Evolutionary conservation across 2,888 invertebrate genomes (phyloP).

Genomic region (Pseudanteris insignis): DNA sequence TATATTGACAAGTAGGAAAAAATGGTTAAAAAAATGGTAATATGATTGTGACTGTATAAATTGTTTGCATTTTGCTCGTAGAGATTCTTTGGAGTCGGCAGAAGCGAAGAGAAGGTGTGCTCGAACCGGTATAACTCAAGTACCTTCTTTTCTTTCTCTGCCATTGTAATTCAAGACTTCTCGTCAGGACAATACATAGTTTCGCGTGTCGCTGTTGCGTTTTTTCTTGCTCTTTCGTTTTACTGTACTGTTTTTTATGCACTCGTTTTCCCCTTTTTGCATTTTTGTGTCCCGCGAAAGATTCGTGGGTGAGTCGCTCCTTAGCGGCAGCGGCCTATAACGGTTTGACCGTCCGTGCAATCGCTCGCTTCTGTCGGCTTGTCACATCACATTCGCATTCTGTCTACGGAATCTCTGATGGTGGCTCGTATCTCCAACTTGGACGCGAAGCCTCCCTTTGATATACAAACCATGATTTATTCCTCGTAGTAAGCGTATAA

Average conservation of each 20-base stretch:
- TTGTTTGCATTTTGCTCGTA: conserved; percentile 13
- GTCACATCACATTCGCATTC: conserved; percentile 54
- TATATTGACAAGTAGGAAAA: too few relatives aligned
- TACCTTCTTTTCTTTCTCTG: conserved; percentile 41
- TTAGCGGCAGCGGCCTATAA: conserved; percentile 45
- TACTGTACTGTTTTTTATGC: conserved; percentile 24
- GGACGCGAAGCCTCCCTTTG: conserved; percentile 27
- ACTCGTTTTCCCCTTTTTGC: conserved; percentile 35
- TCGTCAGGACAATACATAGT: conserved; percentile 58
- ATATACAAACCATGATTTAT: conserved; percentile 37
- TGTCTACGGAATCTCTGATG: conserved; percentile 41
- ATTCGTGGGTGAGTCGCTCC: conserved; percentile 54
- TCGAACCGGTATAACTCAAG: conserved; percentile 45
- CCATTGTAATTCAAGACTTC: conserved; percentile 59
- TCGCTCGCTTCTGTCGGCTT: conserved; percentile 48
- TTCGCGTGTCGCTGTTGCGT: conserved; percentile 53
- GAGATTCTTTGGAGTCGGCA: conserved; percentile 30
- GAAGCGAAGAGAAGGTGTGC: conserved; percentile 33
- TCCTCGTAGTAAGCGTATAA: conserved; percentile 10
- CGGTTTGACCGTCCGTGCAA: conserved; percentile 47
- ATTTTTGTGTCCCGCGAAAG: conserved; percentile 46
- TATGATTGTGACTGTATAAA: conserved; percentile 11
- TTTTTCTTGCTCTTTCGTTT: conserved; percentile 24
- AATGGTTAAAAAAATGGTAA: too few relatives aligned
- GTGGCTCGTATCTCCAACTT: conserved; percentile 32